Conservation (phyloP, 2,797 vertebrate genomes). For the Leuciscus waleckii region DNA sequence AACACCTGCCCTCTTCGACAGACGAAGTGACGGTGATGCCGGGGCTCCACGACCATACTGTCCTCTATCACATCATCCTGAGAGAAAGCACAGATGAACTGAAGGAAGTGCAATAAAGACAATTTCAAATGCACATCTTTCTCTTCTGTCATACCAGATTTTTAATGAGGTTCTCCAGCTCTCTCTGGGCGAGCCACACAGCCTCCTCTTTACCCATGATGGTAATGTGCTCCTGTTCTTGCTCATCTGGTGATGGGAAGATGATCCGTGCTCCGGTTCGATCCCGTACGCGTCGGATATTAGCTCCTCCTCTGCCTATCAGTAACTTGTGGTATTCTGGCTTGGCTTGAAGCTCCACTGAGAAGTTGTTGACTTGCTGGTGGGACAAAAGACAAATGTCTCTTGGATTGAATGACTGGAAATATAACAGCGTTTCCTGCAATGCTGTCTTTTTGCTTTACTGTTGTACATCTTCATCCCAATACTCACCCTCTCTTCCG, state of each 20-base stretch:
- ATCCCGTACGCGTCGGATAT: conserved; percentile 81
- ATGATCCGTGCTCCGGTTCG: conserved; percentile 80
- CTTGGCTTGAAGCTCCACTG: conserved; percentile 79
- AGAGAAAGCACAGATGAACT: background rate
- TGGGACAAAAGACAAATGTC: background rate
- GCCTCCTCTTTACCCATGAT: conserved; percentile 83
- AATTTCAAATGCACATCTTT: background rate
- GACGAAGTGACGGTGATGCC: conserved; percentile 83
- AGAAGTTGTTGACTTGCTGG: conserved; percentile 85
- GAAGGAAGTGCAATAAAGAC: background rate
- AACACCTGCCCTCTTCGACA: conserved; percentile 82
- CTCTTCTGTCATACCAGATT: conserved; percentile 76
- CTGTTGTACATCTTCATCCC: background rate
- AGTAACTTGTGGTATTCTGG: conserved; percentile 85
- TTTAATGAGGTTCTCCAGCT: conserved; percentile 81
- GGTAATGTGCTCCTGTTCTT: conserved; percentile 83
- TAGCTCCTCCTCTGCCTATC: conserved; percentile 81
- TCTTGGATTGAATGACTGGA: background rate
- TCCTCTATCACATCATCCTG: conserved; percentile 85
- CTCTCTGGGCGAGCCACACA: conserved; percentile 78
- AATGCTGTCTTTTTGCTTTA: background rate
- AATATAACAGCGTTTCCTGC: background rate
- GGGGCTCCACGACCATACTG: conserved; percentile 79
- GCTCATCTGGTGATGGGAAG: conserved; percentile 81
- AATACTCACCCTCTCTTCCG: conserved; percentile 81